These are phyloP conservation scores for Poecilia velifera DNA, from an alignment of 2,797 vertebrate genomes.

Conservation along the genomic window DNA sequence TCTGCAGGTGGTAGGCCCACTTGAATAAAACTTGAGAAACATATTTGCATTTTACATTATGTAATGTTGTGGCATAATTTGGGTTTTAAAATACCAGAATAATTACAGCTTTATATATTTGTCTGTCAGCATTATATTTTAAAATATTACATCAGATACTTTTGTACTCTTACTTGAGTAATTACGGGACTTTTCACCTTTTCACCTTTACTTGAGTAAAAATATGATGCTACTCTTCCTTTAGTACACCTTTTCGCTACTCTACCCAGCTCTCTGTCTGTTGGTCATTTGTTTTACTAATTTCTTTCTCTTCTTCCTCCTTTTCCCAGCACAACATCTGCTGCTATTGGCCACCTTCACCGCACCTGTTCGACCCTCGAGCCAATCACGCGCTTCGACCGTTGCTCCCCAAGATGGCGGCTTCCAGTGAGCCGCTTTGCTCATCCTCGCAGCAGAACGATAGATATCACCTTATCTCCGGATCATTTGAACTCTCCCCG, in stretches of 20 bases:
- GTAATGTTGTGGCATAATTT: background rate
- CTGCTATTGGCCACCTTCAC: slow-evolving; percentile 56
- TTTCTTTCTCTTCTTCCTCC: background rate
- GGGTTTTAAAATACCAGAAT: background rate
- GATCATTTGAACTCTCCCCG: slow-evolving; percentile 25
- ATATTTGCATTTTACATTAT: background rate
- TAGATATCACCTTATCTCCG: slow-evolving; percentile 29
- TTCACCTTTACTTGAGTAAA: background rate
- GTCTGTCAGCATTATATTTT: background rate
- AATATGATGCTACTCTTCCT: background rate
- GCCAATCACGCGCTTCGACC: slow-evolving; percentile 63
- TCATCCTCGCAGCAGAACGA: slow-evolving; percentile 32
- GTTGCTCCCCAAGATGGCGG: slow-evolving; percentile 78
- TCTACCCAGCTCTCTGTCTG: background rate
- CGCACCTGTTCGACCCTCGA: slow-evolving; percentile 72
- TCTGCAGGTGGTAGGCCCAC: background rate
- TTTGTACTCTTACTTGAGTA: background rate
- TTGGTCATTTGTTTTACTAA: background rate
- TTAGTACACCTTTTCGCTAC: background rate
- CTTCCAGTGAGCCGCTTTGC: slow-evolving; percentile 50
- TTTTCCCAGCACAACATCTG: background rate
- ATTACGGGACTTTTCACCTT: background rate
- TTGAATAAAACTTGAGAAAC: too few relatives aligned
- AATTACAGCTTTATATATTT: background rate
- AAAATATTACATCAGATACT: background rate